Evolutionary conservation across 1,140 invertebrate genomes (phyloP), one percentile per base, ranked within the genome.

Genomic region (Drosophila teissieri): DNA sequence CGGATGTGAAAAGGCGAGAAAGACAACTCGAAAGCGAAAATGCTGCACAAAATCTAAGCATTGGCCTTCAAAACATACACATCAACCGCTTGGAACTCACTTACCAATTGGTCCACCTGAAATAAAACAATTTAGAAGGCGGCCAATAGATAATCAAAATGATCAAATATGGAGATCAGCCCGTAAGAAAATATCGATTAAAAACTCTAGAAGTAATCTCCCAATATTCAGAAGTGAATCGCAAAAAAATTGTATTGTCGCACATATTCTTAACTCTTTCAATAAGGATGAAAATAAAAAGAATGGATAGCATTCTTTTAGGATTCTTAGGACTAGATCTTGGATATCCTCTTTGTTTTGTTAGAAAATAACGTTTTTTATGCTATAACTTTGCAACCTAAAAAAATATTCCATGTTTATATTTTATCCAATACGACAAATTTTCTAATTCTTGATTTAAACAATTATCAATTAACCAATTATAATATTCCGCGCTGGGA

Each of bases 271-370:
- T 8, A 48, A 48, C 7, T n/a, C 6, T 22, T 48, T 48, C 17
- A 48, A 48, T n/a, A 22, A 45, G 1, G 44, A 46, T 14, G 19
- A 44, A 17, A 44, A 44, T 11, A 22, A 46, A 46, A 46, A 46
- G 11, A 12, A 5, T 11, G 15, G 4, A 22, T 46, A 14, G 15
- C 12, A 39, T 39, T 39, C 37, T 4, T 14, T 5, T 11, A 39
- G 4, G 3, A n/a, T n/a, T n/a, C n/a, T n/a, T n/a, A n/a, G n/a
- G n/a, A n/a, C n/a, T n/a, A n/a, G n/a, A n/a, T 10, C 3, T 31
- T 31, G 22, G 3, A 24, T 24, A 4, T 24, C 4, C 24, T 2
- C 19, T 19, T 19, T 19, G 19, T 19, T 19, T 19, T 19, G 19
- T 19, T 19, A 2, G 2, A 19, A 19, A 19, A 19, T 2, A 19